Evolutionary conservation across 2,888 invertebrate genomes (phyloP).

Genomic region (Nephrotoma guestfalica): DNA sequence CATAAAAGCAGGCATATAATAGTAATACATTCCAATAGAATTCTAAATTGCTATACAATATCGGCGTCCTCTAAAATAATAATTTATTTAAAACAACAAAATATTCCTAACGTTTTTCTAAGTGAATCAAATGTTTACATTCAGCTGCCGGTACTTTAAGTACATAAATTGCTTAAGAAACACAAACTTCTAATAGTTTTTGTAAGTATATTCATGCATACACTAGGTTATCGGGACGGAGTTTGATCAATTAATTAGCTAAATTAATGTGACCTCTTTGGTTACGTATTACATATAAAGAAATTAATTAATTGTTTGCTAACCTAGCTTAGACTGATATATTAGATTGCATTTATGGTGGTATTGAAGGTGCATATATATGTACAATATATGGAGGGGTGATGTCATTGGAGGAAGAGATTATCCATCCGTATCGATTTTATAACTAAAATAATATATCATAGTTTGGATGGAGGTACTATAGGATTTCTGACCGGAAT

Average conservation of each 20-base stretch:
- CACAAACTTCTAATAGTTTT: background rate
- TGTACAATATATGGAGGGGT: background rate
- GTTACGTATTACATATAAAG: background rate
- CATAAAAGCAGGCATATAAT: no score
- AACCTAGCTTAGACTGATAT: background rate
- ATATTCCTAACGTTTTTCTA: background rate
- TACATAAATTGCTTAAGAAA: background rate
- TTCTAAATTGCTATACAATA: background rate
- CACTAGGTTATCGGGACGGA: background rate
- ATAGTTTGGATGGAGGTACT: background rate
- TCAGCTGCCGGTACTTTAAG: background rate
- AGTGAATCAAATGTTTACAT: background rate
- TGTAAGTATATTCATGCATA: no score
- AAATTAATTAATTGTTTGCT: background rate
- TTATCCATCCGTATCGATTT: background rate
- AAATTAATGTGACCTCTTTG: background rate
- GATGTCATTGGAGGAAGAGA: background rate
- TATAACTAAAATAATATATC: background rate
- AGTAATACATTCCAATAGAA: background rate
- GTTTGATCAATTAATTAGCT: background rate
- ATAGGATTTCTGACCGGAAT: background rate
- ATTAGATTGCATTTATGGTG: background rate
- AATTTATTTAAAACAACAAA: background rate
- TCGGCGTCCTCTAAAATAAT: background rate
- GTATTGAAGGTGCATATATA: background rate